These are phyloP conservation scores for Collichthys lucidus DNA, from an alignment of 2,113 vertebrate genomes.

Conservation along the genomic window DNA sequence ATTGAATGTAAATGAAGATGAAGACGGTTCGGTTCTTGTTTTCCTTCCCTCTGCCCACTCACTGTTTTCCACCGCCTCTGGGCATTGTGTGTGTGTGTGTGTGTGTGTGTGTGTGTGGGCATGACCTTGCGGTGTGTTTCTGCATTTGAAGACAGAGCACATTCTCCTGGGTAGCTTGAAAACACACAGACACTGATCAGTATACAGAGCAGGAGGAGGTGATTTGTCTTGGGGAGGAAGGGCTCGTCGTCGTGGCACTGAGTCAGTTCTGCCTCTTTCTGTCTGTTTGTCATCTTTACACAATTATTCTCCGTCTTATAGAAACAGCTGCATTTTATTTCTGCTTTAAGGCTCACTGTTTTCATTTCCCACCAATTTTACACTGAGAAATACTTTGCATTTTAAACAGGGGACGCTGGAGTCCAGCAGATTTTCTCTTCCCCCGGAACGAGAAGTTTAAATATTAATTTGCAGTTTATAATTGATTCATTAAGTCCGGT, in stretches of 20 bases:
- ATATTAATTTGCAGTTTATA: background rate
- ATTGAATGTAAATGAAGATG: constrained; percentile 58
- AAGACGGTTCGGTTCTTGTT: constrained; percentile 30
- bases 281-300: constrained; percentile 17
- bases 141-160: background rate
- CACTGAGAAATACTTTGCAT: background rate
- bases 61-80: constrained; percentile 21
- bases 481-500: background rate
- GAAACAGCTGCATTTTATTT: background rate
- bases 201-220: constrained; percentile 8
- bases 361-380: background rate
- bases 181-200: constrained; percentile 1
- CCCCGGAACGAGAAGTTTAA: background rate
- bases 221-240: constrained; percentile 14
- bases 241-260: background rate
- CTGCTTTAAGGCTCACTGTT: background rate
- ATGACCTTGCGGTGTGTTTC: constrained; percentile 45
- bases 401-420: background rate
- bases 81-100: constrained; percentile 1
- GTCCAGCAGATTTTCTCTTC: background rate
- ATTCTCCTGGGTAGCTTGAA: constrained; percentile 8
- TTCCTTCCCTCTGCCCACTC: constrained; percentile 33
- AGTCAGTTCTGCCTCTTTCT: constrained; percentile 5
- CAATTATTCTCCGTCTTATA: background rate
- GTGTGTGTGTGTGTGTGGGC: background rate